Percentiles rank a stretch among this genome's conserved stretches.
These are phyloP conservation scores for Cheiracanthium punctorium DNA, from an alignment of 2,888 invertebrate genomes.

Conservation along the genomic window DNA sequence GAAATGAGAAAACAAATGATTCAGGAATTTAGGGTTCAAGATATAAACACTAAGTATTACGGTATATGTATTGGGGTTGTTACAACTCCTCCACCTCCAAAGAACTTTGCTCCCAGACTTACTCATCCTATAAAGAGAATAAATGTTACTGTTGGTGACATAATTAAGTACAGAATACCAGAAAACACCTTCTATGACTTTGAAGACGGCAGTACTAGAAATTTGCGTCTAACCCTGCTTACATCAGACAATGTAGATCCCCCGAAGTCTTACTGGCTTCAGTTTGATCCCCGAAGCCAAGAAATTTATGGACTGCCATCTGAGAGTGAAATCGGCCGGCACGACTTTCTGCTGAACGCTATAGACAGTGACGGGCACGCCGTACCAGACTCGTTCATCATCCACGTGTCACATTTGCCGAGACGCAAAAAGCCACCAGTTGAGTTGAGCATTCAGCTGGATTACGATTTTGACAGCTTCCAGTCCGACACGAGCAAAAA, in stretches of 20 bases:
- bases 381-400: slow-evolving; percentile 82
- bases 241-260: slow-evolving; percentile 82
- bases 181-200: slow-evolving; percentile 86
- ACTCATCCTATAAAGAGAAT: slow-evolving; percentile 90
- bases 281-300: slow-evolving; percentile 85
- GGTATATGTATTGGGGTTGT: slow-evolving; percentile 60
- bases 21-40: slow-evolving; percentile 82
- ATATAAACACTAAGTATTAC: slow-evolving; percentile 82
- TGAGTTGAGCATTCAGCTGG: slow-evolving; percentile 86
- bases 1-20: slow-evolving; percentile 81
- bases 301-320: slow-evolving; percentile 90
- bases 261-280: slow-evolving; percentile 86
- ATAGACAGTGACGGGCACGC: slow-evolving; percentile 85
- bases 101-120: slow-evolving; percentile 80
- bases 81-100: slow-evolving; percentile 57
- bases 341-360: slow-evolving; percentile 84
- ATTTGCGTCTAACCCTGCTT: slow-evolving; percentile 82
- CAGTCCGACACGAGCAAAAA: slow-evolving; percentile 73
- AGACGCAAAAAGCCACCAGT: slow-evolving; percentile 74
- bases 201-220: slow-evolving; percentile 86
- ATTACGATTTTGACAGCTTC: slow-evolving; percentile 78
- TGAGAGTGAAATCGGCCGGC: slow-evolving; percentile 79
- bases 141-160: slow-evolving; percentile 87
- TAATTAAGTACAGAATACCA: slow-evolving; percentile 87
- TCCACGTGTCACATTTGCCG: slow-evolving; percentile 59